Evolutionary conservation across 2,888 invertebrate species (phyloP).

Genomic region (Drosophila lacicola): DNA sequence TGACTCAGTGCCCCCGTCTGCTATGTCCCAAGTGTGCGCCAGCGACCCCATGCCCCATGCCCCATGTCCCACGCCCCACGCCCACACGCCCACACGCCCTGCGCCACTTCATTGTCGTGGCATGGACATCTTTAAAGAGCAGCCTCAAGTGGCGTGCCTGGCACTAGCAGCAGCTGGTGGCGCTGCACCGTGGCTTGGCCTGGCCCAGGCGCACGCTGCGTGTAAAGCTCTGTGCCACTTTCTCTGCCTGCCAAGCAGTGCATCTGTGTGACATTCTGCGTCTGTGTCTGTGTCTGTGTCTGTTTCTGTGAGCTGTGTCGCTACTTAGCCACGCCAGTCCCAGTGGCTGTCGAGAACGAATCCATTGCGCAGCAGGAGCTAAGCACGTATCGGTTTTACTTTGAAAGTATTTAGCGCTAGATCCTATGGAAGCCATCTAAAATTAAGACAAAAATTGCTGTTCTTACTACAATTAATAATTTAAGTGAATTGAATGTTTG

Average conservation of each 20-base stretch:
- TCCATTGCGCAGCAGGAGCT: constrained; percentile 18
- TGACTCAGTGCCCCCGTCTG: not conserved
- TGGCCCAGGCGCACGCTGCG: constrained; percentile 40
- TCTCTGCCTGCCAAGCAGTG: not conserved
- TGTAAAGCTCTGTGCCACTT: constrained; percentile 42
- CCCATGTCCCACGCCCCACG: not conserved
- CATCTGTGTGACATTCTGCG: constrained; percentile 1
- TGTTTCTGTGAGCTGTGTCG: constrained; percentile 39
- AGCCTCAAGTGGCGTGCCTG: constrained; percentile 58
- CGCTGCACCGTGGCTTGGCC: constrained; percentile 9
- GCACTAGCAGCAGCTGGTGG: constrained; percentile 46
- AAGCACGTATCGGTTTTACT: constrained; percentile 10
- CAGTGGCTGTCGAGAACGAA: constrained; percentile 20
- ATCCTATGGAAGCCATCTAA: not conserved
- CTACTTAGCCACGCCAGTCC: constrained; percentile 57
- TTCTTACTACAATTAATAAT: not conserved
- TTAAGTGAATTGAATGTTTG: constrained; percentile 3
- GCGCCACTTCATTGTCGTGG: constrained; percentile 50
- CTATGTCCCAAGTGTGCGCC: constrained; percentile 22
- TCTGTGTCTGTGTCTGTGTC: constrained; percentile 6
- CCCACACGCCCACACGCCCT: constrained; percentile 11
- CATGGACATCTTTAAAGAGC: constrained; percentile 56
- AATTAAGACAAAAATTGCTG: not conserved
- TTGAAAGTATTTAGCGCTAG: constrained; percentile 7
- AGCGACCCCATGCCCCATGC: not conserved